Evolutionary conservation across 2,888 invertebrate species (phyloP), one percentile per base, ranked within the genome.

Genomic region (Steromphala cineraria): DNA sequence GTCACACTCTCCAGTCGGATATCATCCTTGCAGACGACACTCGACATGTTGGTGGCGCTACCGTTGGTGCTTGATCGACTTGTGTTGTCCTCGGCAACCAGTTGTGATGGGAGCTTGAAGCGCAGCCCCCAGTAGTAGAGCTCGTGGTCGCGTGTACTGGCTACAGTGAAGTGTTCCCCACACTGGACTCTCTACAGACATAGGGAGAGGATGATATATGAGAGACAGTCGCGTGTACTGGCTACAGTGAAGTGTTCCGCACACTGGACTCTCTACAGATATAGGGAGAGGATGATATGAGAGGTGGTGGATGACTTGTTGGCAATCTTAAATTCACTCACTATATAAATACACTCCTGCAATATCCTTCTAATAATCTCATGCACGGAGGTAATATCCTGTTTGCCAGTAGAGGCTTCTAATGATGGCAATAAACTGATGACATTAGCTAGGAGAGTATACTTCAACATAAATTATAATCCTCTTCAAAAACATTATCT

Each of bases 81-180:
- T 31, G 86, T 86, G 8, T 83, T 81, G 77, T 88, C 87, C 21
- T 89, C 87, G 15, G 75, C 55, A 17, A 55, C 79, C 0, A 81
- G 52, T 17, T 31, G 19, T 5, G 79, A 80, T 3, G 86, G 80
- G 8, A 85, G 80, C 67, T 87, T 90, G 82, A 89, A 90, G 15
- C 91, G 84, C 28, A 91, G 84, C 0, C 96, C 96, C 96, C 96
- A 96, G 89, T 96, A 95, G 85, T 95, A 95, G 10, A 96, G 93
- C 31, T 95, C 95, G 90, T 96, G 96, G 84, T 96, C 95, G 56
- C 95, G 94, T 0, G 96, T 96, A 3, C 95, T 95, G 10, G 95
- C 95, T n/a, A 96, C 94, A 0, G 96, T 95, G 91, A 95, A 96
- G 28, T 95, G 95, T 36, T 95, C 95, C 17, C 95, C 96, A 92